A percentile compares a stretch with the other conserved stretches of the same genome.
phyloP scores from a whole-genome alignment of 2,113 vertebrate genomes.

The Dasyurus viverrinus region DNA sequence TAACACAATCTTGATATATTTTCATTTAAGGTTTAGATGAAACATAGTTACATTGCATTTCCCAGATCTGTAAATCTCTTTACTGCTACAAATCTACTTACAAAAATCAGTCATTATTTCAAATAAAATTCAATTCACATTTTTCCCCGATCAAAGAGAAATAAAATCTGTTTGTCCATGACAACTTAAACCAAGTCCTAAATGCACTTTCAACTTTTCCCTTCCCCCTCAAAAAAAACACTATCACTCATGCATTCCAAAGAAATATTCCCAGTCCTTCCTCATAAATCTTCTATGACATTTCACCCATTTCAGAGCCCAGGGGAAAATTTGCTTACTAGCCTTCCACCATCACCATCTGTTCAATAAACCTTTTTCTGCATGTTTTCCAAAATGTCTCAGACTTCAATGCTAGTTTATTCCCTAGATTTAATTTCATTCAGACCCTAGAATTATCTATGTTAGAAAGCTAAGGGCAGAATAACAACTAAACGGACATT shows the following conservation, averaged over 20 bases:
- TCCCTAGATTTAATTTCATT: not conserved
- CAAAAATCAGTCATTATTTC: conserved; percentile 41
- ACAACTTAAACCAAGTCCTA: not conserved
- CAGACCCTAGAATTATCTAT: not conserved
- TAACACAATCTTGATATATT: not conserved
- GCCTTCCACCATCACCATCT: not conserved
- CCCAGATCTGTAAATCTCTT: conserved; percentile 47
- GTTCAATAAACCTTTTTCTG: not conserved
- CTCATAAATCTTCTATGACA: conserved; percentile 4
- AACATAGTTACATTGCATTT: conserved; percentile 15
- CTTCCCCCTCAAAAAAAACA: not conserved
- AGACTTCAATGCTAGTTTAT: not conserved
- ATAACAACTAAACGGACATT: not conserved
- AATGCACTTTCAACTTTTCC: not conserved
- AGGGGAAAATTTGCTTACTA: not conserved
- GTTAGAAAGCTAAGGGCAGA: not conserved
- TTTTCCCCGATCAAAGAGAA: not conserved
- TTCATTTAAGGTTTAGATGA: conserved; percentile 40
- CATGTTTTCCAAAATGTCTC: not conserved
- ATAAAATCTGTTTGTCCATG: not conserved
- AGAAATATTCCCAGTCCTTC: not conserved
- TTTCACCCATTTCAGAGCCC: not conserved
- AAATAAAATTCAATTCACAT: conserved; percentile 13
- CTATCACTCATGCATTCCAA: not conserved
- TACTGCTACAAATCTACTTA: conserved; percentile 26